Conservation (phyloP, 1,140 invertebrate genomes). For the Hirudo medicinalis region DNA sequence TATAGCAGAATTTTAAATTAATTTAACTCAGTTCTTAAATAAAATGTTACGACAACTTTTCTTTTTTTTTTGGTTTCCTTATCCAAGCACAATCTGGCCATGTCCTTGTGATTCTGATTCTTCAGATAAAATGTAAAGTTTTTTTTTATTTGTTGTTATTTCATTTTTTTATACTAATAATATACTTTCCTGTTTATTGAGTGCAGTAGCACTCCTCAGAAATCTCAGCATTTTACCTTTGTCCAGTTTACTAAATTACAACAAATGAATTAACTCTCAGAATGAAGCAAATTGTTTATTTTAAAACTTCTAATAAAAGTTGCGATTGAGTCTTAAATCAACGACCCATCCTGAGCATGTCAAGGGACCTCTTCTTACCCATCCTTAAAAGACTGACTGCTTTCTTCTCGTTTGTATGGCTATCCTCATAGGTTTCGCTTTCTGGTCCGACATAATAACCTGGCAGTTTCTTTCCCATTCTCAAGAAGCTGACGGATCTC, state of each 20-base stretch:
- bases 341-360: conserved; percentile 7
- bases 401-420: neutral
- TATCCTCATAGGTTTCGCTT: no score
- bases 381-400: conserved; percentile 5
- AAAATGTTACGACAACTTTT: no score
- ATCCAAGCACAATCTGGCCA: no score
- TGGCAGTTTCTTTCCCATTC: neutral
- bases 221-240: neutral
- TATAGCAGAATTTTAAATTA: no score
- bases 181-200: no score
- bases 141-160: no score
- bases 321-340: neutral
- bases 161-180: no score
- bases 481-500: conserved; percentile 6
- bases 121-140: no score
- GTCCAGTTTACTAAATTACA: neutral
- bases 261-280: neutral
- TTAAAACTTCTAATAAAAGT: neutral
- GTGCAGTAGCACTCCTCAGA: neutral
- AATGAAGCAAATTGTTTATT: conserved; percentile 7
- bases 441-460: no score
- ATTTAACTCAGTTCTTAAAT: no score
- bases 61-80: no score
- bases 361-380: neutral
- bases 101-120: no score